phyloP scores from a whole-genome alignment of 2,888 invertebrate genomes.

The Platynereis dumerilii region DNA sequence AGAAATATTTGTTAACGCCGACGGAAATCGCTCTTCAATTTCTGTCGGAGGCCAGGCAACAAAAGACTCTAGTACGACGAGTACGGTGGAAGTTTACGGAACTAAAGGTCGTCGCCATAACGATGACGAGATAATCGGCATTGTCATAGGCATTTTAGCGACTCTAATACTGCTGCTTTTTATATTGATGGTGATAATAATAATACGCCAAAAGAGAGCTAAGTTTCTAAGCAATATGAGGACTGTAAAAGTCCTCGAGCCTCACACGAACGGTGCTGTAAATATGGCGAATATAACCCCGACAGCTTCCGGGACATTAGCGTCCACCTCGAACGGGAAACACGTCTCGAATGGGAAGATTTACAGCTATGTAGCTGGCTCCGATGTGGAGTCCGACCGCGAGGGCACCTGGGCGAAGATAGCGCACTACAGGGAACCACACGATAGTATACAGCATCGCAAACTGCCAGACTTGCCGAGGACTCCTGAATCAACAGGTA shows the following conservation, averaged over 20 bases:
- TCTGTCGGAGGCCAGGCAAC: background rate
- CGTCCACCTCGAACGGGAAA: conserved; percentile 46
- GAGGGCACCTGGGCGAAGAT: conserved; percentile 35
- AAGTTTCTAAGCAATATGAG: conserved; percentile 21
- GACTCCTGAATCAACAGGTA: conserved; percentile 42
- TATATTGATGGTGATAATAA: conserved; percentile 23
- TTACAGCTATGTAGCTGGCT: conserved; percentile 62
- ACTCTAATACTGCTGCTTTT: conserved; percentile 25
- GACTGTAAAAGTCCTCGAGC: conserved; percentile 1
- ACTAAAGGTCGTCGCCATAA: conserved; percentile 10
- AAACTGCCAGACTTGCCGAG: conserved; percentile 56
- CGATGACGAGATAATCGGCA: conserved; percentile 27
- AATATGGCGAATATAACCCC: conserved; percentile 14
- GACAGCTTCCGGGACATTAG: conserved; percentile 3
- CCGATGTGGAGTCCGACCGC: conserved; percentile 57
- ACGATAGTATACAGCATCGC: conserved; percentile 48
- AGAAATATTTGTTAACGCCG: conserved; percentile 7
- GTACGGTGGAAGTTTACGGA: conserved; percentile 6
- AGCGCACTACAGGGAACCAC: conserved; percentile 29
- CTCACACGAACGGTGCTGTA: conserved; percentile 19
- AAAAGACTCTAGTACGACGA: conserved; percentile 60
- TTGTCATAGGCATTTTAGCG: conserved; percentile 24
- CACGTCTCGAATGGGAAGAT: conserved; percentile 60
- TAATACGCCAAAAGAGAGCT: conserved; percentile 23
- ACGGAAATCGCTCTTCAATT: background rate